phyloP scores from a whole-genome alignment of 37 sponge, comb jelly and placozoan species.

The Amphimedon queenslandica region DNA sequence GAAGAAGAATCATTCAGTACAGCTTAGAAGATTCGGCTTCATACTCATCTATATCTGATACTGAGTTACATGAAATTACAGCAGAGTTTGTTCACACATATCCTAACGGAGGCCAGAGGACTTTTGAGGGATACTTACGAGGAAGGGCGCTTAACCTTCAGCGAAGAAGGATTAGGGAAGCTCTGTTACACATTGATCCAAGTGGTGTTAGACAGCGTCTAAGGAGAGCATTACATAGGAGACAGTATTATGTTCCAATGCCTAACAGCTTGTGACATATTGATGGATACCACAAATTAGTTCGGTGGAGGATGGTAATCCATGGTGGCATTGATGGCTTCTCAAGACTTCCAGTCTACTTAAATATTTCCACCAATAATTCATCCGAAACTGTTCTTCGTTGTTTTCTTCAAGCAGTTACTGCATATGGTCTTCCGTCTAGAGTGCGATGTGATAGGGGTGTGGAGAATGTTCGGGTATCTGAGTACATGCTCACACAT shows the following conservation, averaged over 20 bases:
- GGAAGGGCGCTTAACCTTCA: slow-evolving; percentile 24
- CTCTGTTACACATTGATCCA: slow-evolving; percentile 30
- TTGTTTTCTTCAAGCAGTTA: slow-evolving; percentile 17
- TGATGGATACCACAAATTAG: slow-evolving; percentile 56
- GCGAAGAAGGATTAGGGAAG: slow-evolving; percentile 12
- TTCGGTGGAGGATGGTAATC: slow-evolving; percentile 45
- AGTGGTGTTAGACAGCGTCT: background rate
- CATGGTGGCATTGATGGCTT: slow-evolving; percentile 64
- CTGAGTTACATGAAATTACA: slow-evolving; percentile 16
- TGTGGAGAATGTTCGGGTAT: slow-evolving; percentile 46
- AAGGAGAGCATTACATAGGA: background rate
- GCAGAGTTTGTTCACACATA: slow-evolving; percentile 15
- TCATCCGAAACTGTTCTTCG: slow-evolving; percentile 28
- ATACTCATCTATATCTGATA: slow-evolving; percentile 9
- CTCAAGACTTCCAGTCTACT: slow-evolving; percentile 39
- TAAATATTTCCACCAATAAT: slow-evolving; percentile 34
- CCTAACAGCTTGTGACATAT: slow-evolving; percentile 64
- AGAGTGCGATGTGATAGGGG: slow-evolving; percentile 51
- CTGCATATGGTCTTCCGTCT: slow-evolving; percentile 49
- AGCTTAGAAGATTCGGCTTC: slow-evolving; percentile 7
- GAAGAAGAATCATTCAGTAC: slow-evolving; percentile 22
- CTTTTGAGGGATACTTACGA: slow-evolving; percentile 11
- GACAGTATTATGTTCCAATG: slow-evolving; percentile 27
- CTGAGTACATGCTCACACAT: slow-evolving; percentile 48
- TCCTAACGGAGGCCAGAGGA: slow-evolving; percentile 1